phyloP scores from a whole-genome alignment of 1,140 invertebrate genomes.

The Zaprionus nigranus region DNA sequence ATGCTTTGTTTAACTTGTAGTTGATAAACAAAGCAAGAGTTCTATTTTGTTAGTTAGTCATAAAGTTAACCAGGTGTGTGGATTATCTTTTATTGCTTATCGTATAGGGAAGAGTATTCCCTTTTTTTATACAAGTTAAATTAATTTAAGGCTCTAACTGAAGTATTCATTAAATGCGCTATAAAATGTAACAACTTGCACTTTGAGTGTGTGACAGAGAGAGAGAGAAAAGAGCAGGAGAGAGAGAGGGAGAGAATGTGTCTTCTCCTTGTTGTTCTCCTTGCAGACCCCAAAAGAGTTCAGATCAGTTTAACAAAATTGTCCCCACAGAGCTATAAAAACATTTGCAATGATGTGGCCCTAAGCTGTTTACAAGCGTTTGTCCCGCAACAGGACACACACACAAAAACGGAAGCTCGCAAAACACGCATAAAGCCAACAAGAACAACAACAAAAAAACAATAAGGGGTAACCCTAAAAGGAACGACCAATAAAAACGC shows the following conservation, averaged over 20 bases:
- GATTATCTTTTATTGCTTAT: neutral
- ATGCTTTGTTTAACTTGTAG: neutral
- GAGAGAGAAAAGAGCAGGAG: too few species aligned
- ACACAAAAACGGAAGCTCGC: constrained; percentile 4
- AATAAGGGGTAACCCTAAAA: constrained; percentile 21
- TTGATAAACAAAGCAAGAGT: neutral
- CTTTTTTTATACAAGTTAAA: neutral
- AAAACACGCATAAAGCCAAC: constrained; percentile 34
- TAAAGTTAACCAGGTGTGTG: neutral
- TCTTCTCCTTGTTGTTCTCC: neutral
- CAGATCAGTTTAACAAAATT: constrained; percentile 32
- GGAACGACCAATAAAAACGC: constrained; percentile 63
- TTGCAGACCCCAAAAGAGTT: constrained; percentile 9
- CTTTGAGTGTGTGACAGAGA: neutral
- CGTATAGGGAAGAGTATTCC: neutral
- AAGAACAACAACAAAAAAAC: constrained; percentile 26
- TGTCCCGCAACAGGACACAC: constrained; percentile 19
- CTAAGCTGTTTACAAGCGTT: constrained; percentile 70
- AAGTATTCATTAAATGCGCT: neutral
- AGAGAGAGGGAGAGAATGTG: too few species aligned
- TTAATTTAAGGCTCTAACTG: neutral
- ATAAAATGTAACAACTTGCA: neutral
- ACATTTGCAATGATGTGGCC: constrained; percentile 68
- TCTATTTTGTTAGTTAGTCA: neutral
- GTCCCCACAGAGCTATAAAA: constrained; percentile 55